phyloP scores from a whole-genome alignment of 2,113 vertebrate genomes.

The Sturnira hondurensis region DNA sequence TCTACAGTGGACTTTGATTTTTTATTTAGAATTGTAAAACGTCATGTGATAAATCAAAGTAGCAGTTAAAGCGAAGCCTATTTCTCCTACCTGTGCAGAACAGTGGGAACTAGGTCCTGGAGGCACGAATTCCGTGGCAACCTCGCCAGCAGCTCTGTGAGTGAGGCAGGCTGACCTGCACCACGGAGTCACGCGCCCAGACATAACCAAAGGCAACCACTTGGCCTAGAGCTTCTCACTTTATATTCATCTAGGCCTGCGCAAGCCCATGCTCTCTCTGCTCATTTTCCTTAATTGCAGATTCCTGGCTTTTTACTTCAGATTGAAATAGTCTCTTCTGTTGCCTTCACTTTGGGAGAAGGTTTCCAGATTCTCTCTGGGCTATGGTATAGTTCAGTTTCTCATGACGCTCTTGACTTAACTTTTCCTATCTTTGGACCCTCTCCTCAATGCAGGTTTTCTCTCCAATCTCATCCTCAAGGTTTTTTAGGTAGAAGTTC shows the following conservation, averaged over 20 bases:
- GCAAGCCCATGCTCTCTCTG: accelerated
- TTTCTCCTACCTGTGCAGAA: not conserved
- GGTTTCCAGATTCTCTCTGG: not conserved
- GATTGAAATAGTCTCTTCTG: not conserved
- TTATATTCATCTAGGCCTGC: not conserved
- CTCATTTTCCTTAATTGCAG: not conserved
- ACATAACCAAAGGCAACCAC: no score
- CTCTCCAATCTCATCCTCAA: not conserved
- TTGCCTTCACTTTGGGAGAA: not conserved
- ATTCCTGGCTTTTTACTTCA: not conserved
- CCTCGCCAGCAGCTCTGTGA: accelerated
- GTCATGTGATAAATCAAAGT: no score
- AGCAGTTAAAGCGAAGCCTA: not conserved
- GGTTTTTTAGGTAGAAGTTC: not conserved
- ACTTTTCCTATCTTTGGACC: not conserved
- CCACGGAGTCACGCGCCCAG: no score
- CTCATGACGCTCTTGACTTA: not conserved
- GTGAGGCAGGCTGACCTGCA: accelerated
- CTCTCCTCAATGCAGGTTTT: not conserved
- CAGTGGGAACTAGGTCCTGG: not conserved
- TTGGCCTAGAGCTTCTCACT: not conserved
- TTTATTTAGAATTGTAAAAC: not conserved
- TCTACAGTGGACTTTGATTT: not conserved
- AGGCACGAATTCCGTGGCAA: accelerated
- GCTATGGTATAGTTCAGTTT: not conserved